Evolutionary conservation across 2,113 vertebrate genomes (phyloP), one percentile per base, ranked within the genome.

Genomic region (Phyllopteryx taeniolatus): DNA sequence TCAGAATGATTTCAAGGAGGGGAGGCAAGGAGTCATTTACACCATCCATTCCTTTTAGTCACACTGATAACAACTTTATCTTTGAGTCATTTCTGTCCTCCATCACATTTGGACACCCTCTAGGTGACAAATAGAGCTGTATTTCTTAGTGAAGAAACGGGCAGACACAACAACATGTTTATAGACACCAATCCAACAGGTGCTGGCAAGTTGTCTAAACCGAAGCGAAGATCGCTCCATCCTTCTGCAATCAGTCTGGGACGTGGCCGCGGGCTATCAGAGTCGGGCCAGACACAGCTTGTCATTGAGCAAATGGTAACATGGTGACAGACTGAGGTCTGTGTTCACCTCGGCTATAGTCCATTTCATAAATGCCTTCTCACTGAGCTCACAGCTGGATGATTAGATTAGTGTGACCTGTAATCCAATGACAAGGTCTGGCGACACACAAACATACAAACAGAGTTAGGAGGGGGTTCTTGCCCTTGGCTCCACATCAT

Each of bases 321-420:
- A 19, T 31, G 65, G 71, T 63, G 83, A 85, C 82, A 86, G 80
- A 72, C 72, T 17, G 72, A 85, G 76, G 53, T 76, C 70, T 74
- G 68, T 75, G 69, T 80, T 82, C 73, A 33, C 47, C 59, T 60
- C 70, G 47, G 72, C 74, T 67, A 33, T 68, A 43, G 67, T 70
- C 54, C 67, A 44, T 78, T 73, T 88, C 77, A 71, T 60, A 79
- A 80, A 80, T 17, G 71, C 43, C 68, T 80, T 70, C 76, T 62
- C 81, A 43, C 76, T 68, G 71, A 81, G 80, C 82, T 86, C 85
- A 88, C 83, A 79, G 81, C 79, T 79, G 77, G 77, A 70, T 62
- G 71, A 90, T 90, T 86, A 84, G 80, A 90, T 90, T 85, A 75
- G 81, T 78, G 68, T 89, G 90, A 92, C 83, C 86, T 86, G 83